These are phyloP conservation scores for Phania funesta DNA, from an alignment of 2,888 invertebrate genomes.

Conservation along the genomic window DNA sequence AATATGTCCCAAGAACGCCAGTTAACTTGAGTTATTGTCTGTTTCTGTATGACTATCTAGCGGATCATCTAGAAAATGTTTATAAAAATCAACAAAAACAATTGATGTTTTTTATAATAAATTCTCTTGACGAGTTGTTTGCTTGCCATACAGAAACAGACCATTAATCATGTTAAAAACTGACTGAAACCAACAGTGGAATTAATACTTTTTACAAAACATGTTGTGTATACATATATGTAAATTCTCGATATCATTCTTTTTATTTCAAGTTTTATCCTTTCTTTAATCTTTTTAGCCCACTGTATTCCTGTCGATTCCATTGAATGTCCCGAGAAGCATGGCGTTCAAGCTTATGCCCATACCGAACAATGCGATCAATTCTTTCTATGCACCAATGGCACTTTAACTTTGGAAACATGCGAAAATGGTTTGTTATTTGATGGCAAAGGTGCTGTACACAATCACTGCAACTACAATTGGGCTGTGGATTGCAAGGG, in stretches of 20 bases:
- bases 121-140: no score
- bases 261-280: neutral
- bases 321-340: conserved; percentile 89
- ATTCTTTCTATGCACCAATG: conserved; percentile 95
- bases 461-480: conserved; percentile 96
- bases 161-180: no score
- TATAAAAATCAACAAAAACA: no score
- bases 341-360: conserved; percentile 90
- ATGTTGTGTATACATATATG: no score
- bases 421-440: conserved; percentile 96
- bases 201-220: no score
- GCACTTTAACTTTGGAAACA: conserved; percentile 92
- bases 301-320: conserved; percentile 84
- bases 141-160: no score
- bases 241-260: neutral
- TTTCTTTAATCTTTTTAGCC: conserved; percentile 78
- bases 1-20: no score
- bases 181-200: no score
- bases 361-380: conserved; percentile 93
- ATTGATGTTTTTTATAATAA: no score
- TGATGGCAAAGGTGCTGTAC: conserved; percentile 93
- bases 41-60: no score
- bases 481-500: conserved; percentile 94
- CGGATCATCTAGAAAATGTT: no score
- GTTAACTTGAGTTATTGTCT: no score